Conservation (phyloP, 1,140 invertebrate species). For the Eulimnadia texana region DNA sequence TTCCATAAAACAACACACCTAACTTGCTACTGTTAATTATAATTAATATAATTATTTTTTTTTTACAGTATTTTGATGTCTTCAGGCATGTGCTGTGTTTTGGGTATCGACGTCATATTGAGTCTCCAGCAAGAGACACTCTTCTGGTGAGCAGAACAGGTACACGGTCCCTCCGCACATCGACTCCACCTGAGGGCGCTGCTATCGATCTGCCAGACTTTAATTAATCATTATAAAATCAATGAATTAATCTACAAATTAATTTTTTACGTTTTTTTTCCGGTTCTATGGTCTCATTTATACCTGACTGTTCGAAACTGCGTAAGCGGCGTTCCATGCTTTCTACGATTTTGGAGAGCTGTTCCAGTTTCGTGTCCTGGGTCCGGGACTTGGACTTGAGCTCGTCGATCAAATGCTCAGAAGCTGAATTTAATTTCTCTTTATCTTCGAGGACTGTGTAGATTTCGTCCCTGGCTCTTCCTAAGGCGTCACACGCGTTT, state of each 20-base stretch:
- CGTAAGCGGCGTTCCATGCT: constrained; percentile 11
- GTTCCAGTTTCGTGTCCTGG: constrained; percentile 2
- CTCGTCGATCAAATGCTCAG: constrained; percentile 6
- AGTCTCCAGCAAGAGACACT: constrained; percentile 16
- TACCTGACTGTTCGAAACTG: constrained; percentile 12
- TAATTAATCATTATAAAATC: background rate
- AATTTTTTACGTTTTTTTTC: background rate
- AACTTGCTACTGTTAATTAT: too few relatives aligned
- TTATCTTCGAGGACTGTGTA: constrained; percentile 6
- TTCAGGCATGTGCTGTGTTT: constrained; percentile 12
- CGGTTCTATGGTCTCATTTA: background rate
- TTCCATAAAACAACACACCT: too few relatives aligned
- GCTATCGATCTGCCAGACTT: background rate
- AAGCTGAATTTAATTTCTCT: background rate
- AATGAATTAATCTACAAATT: too few relatives aligned
- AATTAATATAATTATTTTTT: too few relatives aligned
- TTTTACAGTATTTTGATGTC: constrained; percentile 14
- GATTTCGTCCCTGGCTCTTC: constrained; percentile 13
- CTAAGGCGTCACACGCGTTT: constrained; percentile 11
- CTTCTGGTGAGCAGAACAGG: constrained; percentile 4
- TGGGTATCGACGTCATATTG: constrained; percentile 11
- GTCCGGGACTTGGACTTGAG: background rate
- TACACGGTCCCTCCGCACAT: constrained; percentile 10
- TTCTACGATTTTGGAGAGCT: background rate
- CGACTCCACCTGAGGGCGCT: background rate